phyloP scores from a whole-genome alignment of 2,113 vertebrate genomes.

The Dissostichus mawsoni region DNA sequence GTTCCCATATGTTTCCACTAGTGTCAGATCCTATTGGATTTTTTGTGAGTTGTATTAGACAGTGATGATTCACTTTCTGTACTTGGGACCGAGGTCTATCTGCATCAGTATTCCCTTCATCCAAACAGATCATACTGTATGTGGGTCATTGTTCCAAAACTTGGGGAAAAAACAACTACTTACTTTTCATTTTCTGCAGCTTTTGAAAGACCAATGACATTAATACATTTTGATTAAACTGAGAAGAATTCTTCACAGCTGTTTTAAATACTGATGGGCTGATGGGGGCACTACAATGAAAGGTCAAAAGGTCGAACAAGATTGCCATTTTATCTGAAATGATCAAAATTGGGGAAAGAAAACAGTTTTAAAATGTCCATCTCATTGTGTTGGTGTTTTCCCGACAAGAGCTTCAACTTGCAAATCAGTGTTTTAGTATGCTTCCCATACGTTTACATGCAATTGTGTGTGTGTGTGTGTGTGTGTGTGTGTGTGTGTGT shows the following conservation, averaged over 20 bases:
- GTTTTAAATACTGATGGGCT: not conserved
- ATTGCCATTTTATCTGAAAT: not conserved
- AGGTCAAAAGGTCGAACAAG: conserved; percentile 7
- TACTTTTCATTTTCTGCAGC: not conserved
- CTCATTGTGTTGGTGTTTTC: not conserved
- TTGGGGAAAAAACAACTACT: not conserved
- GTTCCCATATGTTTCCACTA: conserved; percentile 1
- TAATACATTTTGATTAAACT: too few relatives aligned
- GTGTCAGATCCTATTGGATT: conserved; percentile 1
- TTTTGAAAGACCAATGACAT: too few relatives aligned
- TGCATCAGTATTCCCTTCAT: not conserved
- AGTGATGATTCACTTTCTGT: not conserved
- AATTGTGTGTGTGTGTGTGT: not conserved
- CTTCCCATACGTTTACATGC: not conserved
- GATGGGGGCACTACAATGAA: not conserved
- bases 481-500: conserved; percentile 20
- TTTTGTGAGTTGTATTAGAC: not conserved
- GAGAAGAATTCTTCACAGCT: too few relatives aligned
- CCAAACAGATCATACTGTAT: not conserved
- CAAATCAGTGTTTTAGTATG: conserved; percentile 37
- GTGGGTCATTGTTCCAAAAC: not conserved
- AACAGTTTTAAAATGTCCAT: not conserved
- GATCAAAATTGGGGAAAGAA: not conserved
- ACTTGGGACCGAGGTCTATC: too few relatives aligned
- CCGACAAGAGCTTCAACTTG: not conserved